Conservation (phyloP, 2,113 vertebrate species). For the Brachypteracias leptosomus region DNA sequence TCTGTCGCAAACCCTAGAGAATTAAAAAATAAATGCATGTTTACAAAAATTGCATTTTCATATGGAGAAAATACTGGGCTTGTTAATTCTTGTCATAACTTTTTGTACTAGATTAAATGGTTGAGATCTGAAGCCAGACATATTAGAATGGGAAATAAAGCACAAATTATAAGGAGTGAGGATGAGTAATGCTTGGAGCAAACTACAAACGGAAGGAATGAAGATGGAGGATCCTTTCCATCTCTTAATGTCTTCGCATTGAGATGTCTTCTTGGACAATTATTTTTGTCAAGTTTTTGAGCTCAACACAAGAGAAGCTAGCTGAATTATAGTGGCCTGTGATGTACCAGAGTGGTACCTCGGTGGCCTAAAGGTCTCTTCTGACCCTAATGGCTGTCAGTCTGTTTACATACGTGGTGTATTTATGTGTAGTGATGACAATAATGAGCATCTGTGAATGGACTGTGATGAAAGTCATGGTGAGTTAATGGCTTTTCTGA, state of each 20-base stretch:
- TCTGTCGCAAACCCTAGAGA: not conserved
- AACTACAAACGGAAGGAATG: not conserved
- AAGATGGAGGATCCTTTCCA: not conserved
- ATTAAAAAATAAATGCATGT: not conserved
- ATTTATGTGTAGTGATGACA: not conserved
- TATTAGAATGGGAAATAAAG: slow-evolving; percentile 38
- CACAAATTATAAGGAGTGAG: not conserved
- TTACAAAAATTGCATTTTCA: not conserved
- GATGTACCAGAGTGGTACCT: not conserved
- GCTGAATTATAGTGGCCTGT: not conserved
- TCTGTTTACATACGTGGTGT: not conserved
- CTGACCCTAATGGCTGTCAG: not conserved
- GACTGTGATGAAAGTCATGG: not conserved
- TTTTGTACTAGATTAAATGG: no score
- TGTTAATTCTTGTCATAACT: no score
- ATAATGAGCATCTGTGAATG: not conserved
- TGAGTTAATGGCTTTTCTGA: not conserved
- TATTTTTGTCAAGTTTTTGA: not conserved
- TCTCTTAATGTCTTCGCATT: not conserved
- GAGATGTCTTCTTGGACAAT: not conserved
- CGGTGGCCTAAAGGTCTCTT: not conserved
- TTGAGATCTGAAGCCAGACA: not conserved
- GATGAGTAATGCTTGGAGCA: slow-evolving; percentile 21
- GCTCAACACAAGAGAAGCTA: not conserved
- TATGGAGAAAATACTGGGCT: not conserved